These are phyloP conservation scores for Albula glossodonta DNA, from an alignment of 2,113 vertebrate species.

Conservation along the genomic window DNA sequence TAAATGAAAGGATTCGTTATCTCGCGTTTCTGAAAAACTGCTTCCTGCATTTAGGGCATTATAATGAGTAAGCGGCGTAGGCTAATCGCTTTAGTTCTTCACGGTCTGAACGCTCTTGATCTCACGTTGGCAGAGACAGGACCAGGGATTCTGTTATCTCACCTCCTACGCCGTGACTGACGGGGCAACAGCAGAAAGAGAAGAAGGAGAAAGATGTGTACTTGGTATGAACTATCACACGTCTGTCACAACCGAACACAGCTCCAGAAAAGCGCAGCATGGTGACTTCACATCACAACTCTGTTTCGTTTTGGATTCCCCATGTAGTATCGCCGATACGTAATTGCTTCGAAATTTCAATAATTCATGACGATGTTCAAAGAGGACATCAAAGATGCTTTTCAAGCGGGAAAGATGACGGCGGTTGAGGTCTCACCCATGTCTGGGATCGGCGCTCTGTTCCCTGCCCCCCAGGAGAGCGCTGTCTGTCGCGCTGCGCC, in stretches of 20 bases:
- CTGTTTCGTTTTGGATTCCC: neutral
- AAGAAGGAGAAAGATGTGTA: neutral
- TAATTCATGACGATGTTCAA: neutral
- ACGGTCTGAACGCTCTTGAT: constrained; percentile 31
- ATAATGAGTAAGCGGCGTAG: neutral
- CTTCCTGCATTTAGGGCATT: neutral
- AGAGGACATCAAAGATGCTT: neutral
- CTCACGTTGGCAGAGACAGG: constrained; percentile 6
- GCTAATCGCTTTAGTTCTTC: constrained; percentile 22
- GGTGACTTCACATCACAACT: neutral
- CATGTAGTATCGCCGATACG: neutral
- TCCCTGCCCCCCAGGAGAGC: neutral
- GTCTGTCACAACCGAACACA: neutral
- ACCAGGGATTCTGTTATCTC: neutral
- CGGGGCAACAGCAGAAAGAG: neutral
- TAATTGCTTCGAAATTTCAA: neutral
- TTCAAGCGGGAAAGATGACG: neutral
- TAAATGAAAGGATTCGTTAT: neutral
- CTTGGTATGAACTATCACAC: neutral
- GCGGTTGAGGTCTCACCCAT: neutral
- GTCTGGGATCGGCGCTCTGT: neutral
- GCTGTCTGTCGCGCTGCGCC: neutral
- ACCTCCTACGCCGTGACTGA: neutral
- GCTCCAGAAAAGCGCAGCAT: neutral
- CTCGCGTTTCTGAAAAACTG: neutral